These are phyloP conservation scores for Amphipyra tragopoginis DNA, from an alignment of 2,888 invertebrate genomes.

Conservation along the genomic window DNA sequence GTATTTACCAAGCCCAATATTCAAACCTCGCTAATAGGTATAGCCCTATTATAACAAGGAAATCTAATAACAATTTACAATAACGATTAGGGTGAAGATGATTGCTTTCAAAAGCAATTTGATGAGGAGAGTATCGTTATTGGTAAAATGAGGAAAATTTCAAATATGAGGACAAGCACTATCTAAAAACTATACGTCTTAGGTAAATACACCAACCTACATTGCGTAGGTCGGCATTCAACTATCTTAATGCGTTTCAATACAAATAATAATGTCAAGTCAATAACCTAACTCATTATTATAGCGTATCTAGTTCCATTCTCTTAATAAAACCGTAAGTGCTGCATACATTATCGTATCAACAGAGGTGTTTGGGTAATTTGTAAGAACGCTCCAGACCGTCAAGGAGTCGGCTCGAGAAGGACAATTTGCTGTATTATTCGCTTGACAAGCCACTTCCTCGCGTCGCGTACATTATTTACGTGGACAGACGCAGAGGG, in stretches of 20 bases:
- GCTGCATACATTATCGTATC: constrained; percentile 50
- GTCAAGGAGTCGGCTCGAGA: constrained; percentile 48
- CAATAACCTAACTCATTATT: constrained; percentile 36
- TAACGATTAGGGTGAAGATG: too few species aligned
- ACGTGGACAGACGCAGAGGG: constrained; percentile 45
- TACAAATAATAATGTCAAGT: constrained; percentile 35
- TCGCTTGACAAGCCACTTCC: constrained; percentile 79
- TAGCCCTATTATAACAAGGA: too few species aligned
- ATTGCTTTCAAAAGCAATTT: too few species aligned
- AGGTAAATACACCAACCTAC: too few species aligned
- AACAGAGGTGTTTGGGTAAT: constrained; percentile 61
- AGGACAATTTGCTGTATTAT: constrained; percentile 74
- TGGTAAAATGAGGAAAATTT: too few species aligned
- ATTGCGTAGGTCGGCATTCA: constrained; percentile 1
- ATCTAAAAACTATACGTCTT: too few species aligned
- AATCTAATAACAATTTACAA: too few species aligned
- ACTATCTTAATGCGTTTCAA: constrained; percentile 21
- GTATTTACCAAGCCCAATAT: too few species aligned
- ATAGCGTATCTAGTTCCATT: constrained; percentile 1
- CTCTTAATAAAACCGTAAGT: constrained; percentile 33
- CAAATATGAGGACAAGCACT: too few species aligned
- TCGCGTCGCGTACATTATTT: constrained; percentile 54
- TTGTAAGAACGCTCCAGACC: constrained; percentile 51
- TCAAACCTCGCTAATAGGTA: too few species aligned
- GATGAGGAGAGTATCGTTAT: too few species aligned